Base-by-base conservation (phyloP, 2,888 invertebrate species). In the Drosophila anceps region DNA sequence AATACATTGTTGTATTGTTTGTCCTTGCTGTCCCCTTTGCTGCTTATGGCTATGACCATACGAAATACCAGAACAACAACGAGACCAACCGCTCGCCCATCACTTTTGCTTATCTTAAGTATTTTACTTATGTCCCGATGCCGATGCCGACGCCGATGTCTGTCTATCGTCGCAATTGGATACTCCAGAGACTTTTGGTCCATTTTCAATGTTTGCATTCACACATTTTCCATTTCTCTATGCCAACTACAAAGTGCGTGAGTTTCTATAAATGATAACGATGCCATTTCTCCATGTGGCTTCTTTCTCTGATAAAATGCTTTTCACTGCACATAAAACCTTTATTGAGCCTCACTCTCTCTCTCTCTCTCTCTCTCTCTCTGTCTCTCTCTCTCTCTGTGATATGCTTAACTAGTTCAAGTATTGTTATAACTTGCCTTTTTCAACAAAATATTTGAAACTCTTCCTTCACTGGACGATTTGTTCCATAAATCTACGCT, bases 61-160 rank as follows among this genome's bases (percentile, higher is more conserved):
- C 61, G 60, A 33, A 79, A 64, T 55, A 46, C 48, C 31, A 43
- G 51, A 66, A 33, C 57, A 15, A 27, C 27, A 50, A 71, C 57
- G 48, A 64, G 66, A 55, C 66, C 81, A 76, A 51, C 68, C 81
- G 73, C 68, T 74, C 51, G 59, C 61, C 78, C 78, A 84, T 84
- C 84, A 82, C 83, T 87, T 87, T 73, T 87, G 85, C 87, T 87
- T 87, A 87, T 87, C 87, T 87, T 83, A 87, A 89, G 85, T 82
- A 87, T 89, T 81, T 88, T 87, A 83, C 88, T 82, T 82, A 87
- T 85, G 82, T 87, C 59, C 83, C 64, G 68, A 64, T 72, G 68
- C 83, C 64, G 67, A 66, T 71, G 69, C 41, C 64, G 67, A 66
- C 69, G 69, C 41, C 60, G 48, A 48, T 15, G 46, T 24, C 64